Base-by-base conservation (phyloP, 1,140 invertebrate genomes). In the Ylistrum balloti region DNA sequence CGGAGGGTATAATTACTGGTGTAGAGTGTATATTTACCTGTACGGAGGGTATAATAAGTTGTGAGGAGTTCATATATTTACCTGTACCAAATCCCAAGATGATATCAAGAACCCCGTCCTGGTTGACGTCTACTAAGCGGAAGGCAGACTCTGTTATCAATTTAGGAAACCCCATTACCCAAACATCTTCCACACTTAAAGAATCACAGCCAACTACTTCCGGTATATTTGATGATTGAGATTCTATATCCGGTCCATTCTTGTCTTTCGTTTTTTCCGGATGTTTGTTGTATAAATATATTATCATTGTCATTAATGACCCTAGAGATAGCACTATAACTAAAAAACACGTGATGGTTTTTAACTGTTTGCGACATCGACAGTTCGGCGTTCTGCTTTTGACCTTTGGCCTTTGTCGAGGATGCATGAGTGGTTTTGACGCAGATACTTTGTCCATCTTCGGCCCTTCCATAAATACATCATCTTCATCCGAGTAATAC, bases 21-120 rank as follows among this genome's bases (percentile, higher is more conserved):
- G n/a, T n/a, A n/a, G n/a, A n/a, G n/a, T n/a, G n/a, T n/a, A n/a
- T n/a, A n/a, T n/a, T n/a, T n/a, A n/a, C n/a, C n/a, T n/a, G n/a
- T n/a, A n/a, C n/a, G n/a, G n/a, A 0, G 2, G 28, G 22, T 11
- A 1, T n/a, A n/a, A n/a, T n/a, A n/a, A n/a, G n/a, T n/a, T n/a
- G n/a, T n/a, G n/a, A n/a, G n/a, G n/a, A n/a, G n/a, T n/a, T n/a
- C n/a, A n/a, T 85, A 32, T 86, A 89, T 93, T 92, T 96, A 98
- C 98, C 98, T 96, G 98, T 98, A 86, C 97, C 98, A 95, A 98
- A 98, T 91, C 98, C 98, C 86, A 98, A 96, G 88, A 98, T 97
- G 48, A 98, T 97, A 96, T 98, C 98, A 41, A 97, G 96, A 33
- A 98, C 94, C 35, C 97, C 97, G 96, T 98, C 98, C 13, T 96